Percentiles rank a stretch among this genome's conserved stretches.
These are phyloP conservation scores for Drosophila bifasciata DNA, from an alignment of 1,140 invertebrate genomes.

Conservation along the genomic window DNA sequence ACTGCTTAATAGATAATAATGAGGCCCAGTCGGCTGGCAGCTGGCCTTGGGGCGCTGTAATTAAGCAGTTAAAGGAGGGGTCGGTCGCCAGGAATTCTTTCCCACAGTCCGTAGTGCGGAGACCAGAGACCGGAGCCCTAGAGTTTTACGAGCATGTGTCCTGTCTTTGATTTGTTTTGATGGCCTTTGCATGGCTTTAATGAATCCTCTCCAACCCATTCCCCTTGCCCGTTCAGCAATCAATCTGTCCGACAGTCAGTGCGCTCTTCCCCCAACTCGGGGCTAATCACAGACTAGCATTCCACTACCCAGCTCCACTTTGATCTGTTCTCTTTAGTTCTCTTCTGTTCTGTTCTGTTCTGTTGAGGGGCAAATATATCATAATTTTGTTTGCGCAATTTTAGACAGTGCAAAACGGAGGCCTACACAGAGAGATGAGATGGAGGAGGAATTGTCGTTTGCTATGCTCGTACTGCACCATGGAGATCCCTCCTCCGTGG, in stretches of 20 bases:
- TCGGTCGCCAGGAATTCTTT: conserved; percentile 44
- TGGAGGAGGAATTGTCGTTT: conserved; percentile 13
- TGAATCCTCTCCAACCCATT: conserved; percentile 49
- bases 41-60: conserved; percentile 77
- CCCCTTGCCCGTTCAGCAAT: conserved; percentile 41
- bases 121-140: conserved; percentile 9
- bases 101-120: conserved; percentile 69
- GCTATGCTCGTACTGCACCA: not conserved
- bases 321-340: not conserved
- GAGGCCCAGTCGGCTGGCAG: conserved; percentile 17
- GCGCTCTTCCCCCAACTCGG: conserved; percentile 11
- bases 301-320: not conserved
- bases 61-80: conserved; percentile 78
- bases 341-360: too few relatives aligned
- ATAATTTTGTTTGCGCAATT: conserved; percentile 79
- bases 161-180: conserved; percentile 80
- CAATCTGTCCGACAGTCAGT: conserved; percentile 59
- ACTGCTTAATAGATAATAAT: conserved; percentile 80
- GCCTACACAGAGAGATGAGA: conserved; percentile 33
- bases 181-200: conserved; percentile 78
- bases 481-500: not conserved
- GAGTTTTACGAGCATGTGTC: conserved; percentile 53
- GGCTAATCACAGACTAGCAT: conserved; percentile 60
- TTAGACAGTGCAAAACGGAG: conserved; percentile 40
- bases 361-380: conserved; percentile 57